Evolutionary conservation across 2,797 vertebrate genomes (phyloP).

Genomic region (Enteromius unitaeniatus): DNA sequence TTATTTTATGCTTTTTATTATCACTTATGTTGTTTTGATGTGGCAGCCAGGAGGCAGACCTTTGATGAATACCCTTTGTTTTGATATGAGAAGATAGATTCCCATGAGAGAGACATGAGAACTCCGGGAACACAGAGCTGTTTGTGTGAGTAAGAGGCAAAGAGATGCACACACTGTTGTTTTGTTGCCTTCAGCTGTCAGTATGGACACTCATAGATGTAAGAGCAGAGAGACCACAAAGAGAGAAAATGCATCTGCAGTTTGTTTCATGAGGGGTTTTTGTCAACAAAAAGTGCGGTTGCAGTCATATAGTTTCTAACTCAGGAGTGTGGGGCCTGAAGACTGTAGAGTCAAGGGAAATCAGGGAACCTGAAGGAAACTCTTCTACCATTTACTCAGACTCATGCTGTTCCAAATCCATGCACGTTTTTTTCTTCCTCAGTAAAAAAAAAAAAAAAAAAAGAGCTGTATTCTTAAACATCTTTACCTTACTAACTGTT

Average conservation of each 20-base stretch:
- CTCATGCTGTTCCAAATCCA: background rate
- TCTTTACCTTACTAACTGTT: too few relatives aligned
- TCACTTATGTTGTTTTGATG: slow-evolving; percentile 55
- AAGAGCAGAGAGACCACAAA: slow-evolving; percentile 41
- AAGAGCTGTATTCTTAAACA: background rate
- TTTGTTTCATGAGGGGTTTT: slow-evolving; percentile 60
- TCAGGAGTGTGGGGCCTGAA: background rate
- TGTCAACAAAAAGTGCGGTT: slow-evolving; percentile 36
- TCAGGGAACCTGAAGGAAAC: slow-evolving; percentile 13
- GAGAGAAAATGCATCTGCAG: slow-evolving; percentile 40
- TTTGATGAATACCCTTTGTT: slow-evolving; percentile 55
- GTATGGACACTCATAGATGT: slow-evolving; percentile 55
- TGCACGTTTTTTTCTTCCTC: background rate
- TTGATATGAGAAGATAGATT: slow-evolving; percentile 50
- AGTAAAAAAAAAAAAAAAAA: background rate
- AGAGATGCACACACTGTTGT: slow-evolving; percentile 51
- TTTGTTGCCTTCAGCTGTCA: slow-evolving; percentile 58
- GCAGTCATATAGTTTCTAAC: slow-evolving; percentile 1
- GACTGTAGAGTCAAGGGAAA: slow-evolving; percentile 26
- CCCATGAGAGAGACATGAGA: slow-evolving; percentile 33
- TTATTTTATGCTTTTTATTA: slow-evolving; percentile 49
- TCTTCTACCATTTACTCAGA: slow-evolving; percentile 4
- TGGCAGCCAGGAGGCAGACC: slow-evolving; percentile 40
- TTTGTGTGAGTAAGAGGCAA: slow-evolving; percentile 35
- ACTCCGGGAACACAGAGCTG: slow-evolving; percentile 7